Conservation (phyloP, 2,797 vertebrate species). For the Iguana delicatissima region DNA sequence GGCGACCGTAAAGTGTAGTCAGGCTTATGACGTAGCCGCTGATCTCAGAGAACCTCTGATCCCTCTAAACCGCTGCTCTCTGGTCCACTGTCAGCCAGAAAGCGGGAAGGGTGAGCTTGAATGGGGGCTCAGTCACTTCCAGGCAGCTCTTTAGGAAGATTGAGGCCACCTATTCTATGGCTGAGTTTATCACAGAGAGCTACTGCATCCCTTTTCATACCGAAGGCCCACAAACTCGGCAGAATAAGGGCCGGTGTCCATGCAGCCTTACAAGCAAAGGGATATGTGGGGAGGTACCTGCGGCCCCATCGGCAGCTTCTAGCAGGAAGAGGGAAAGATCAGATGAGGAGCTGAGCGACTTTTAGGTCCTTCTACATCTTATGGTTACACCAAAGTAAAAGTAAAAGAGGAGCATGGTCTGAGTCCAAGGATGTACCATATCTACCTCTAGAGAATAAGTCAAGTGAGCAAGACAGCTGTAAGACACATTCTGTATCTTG, state of each 20-base stretch:
- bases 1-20: background rate
- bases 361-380: background rate
- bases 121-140: constrained; percentile 38
- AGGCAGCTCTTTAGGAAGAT: constrained; percentile 34
- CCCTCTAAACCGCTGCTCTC: too few species aligned
- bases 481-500: background rate
- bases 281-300: background rate
- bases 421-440: background rate
- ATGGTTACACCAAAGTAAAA: background rate
- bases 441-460: too few species aligned
- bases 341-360: background rate
- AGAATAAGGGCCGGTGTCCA: background rate
- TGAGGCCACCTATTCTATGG: constrained; percentile 30
- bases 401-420: background rate
- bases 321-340: background rate
- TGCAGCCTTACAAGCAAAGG: background rate
- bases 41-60: constrained; percentile 35
- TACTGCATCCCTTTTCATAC: background rate
- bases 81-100: background rate
- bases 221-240: background rate
- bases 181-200: constrained; percentile 10
- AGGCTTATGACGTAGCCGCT: constrained; percentile 21
- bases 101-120: background rate
- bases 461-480: too few species aligned
- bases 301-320: background rate